Percentiles rank a stretch among this genome's conserved stretches.
Conservation (phyloP, 2,113 vertebrate genomes). For the Callospermophilus lateralis region DNA sequence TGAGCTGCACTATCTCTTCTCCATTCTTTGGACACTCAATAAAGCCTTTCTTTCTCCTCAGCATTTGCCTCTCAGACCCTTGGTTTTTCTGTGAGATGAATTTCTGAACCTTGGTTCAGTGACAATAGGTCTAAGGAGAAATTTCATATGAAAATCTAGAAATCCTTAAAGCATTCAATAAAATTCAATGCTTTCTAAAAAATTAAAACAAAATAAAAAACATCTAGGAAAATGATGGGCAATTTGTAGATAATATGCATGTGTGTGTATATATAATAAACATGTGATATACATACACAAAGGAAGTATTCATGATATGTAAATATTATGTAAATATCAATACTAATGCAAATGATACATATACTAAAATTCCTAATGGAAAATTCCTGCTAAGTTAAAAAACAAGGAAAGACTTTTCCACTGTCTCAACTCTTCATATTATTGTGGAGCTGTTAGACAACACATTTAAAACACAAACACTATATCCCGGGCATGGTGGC, state of each 20-base stretch:
- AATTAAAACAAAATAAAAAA: neutral
- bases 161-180: neutral
- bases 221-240: neutral
- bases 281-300: neutral
- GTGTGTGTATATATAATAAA: neutral
- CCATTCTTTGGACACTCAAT: neutral
- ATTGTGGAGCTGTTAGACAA: neutral
- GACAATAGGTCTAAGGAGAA: neutral
- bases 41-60: neutral
- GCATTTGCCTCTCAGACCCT: neutral
- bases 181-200: neutral
- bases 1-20: neutral
- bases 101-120: neutral
- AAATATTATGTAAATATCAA: neutral
- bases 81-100: neutral
- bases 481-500: neutral
- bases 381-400: neutral
- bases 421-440: neutral
- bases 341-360: conserved; percentile 17
- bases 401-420: conserved; percentile 15
- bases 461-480: neutral
- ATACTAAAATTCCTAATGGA: conserved; percentile 43
- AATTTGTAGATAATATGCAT: neutral
- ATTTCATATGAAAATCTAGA: conserved; percentile 19
- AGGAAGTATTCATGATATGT: neutral